Base-by-base conservation (phyloP, 2,797 vertebrate species). In the Taenioides sp. region DNA sequence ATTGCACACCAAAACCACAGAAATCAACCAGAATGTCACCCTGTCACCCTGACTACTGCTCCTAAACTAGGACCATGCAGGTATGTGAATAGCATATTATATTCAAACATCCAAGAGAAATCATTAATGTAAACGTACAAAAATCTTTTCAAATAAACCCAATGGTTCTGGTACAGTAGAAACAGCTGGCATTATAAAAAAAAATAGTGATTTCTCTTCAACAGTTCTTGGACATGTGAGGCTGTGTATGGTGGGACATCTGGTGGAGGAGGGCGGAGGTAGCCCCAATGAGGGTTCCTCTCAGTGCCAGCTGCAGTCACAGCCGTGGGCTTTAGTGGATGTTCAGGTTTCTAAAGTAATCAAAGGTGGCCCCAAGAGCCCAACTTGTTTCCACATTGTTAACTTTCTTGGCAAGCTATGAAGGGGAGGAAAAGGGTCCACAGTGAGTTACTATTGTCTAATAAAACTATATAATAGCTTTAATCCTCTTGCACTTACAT, bases 351-450 rank as follows among this genome's bases (percentile, higher is more conserved):
- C 97, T 96, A 87, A 99, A 92, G 73, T 96, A 93, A 85, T 98
- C 96, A 76, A 99, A 98, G 49, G 95, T 97, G 43, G 97, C 98
- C 14, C 98, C 97, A 81, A 99, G 89, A 73, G 97, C 96, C 98
- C 98, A 99, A 88, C 98, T 97, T 1, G 96, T 98, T 93, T 99
- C 98, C 83, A 97, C 94, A n/a, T 98, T 96, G 88, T 98, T 97
- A 81, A 99, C 95, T 89, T 99, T 99, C 92, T 99, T 99, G 84
- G 96, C 88, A 50, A 99, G 92, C 98, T 99, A 87, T 87, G 67
- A 85, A 50, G 59, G 79, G 76, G 85, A 57, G 75, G 34, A 79
- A 64, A 60, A 66, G 55, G 31, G 47, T 72, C 20, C 69, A 59
- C 3, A 64, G 82, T 59, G 71, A 58, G 9, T 20, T 49, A 11